Evolutionary conservation across 2,888 invertebrate species (phyloP), one percentile per base, ranked within the genome.

Genomic region (Euplagia quadripunctaria): DNA sequence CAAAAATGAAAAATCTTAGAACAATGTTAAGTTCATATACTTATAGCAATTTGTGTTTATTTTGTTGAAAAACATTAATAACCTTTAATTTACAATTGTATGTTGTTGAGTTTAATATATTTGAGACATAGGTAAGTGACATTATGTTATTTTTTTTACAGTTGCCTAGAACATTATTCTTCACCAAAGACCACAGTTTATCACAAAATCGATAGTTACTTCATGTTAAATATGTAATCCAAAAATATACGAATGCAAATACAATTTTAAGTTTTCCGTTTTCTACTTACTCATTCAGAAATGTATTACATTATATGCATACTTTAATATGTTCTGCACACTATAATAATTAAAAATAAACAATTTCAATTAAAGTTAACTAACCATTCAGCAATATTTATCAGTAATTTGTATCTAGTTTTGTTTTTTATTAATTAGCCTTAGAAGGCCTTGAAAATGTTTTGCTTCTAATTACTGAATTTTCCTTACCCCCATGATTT

Each of bases 1-100:
- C 94, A 94, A 95, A 95, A 92, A 93, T 88, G 87, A 88, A 89
- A 71, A 88, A 82, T 85, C 87, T 88, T 91, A 92, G 92, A 91
- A 93, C 93, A 93, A 94, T 92, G 90, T 92, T 92, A 89, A 87
- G 91, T 90, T 90, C 89, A 86, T 90, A 82, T 90, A 89, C 86
- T 31, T 87, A 58, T 58, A 20, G 31, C 61, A 82, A 88, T 89
- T 87, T 91, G 85, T 90, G 88, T 91, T 89, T 84, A 86, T 89
- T 90, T 90, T 90, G 86, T 90, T 90, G 77, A 85, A 83, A 86
- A 77, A 85, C 83, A 86, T 86, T 77, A 74, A 75, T 86, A 85
- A 85, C 85, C 79, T 85, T 86, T 86, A 85, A 83, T 88, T 86
- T 86, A 86, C 84, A 80, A 86, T 85, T 88, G 89, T 90, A 87